Base-by-base conservation (phyloP, 1,140 invertebrate species). In the Drosophila tropicalis region DNA sequence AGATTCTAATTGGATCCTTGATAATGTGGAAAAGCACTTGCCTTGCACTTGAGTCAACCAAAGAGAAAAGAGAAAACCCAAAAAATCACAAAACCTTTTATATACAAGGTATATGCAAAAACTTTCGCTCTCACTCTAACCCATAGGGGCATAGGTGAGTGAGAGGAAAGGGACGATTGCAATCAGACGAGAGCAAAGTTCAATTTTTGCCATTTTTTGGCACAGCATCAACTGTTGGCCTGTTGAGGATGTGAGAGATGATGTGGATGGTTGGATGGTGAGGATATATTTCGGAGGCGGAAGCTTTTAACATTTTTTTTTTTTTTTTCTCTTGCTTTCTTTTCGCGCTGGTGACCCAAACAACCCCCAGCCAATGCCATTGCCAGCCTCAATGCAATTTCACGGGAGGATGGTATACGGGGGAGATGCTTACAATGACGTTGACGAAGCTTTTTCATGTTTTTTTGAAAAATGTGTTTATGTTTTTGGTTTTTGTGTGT, bases 361-460 rank as follows among this genome's bases (percentile, higher is more conserved):
- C 76, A 81, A 79, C 74, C 83, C 81, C 79, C 55, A 76, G 51
- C 84, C 84, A 89, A 89, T 89, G 84, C 84, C 84, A 89, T 89
- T 89, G 84, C 84, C 84, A 89, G 77, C 84, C 84, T 82, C 84
- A 89, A 84, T 89, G 84, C 84, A 75, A 70, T 89, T 89, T 81
- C 54, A 54, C 73, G 36, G 63, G 66, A 60, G 62, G 12, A 29
- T 29, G 29, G 29, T 29, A 29, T 41, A 22, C 17, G 41, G 39
- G 39, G 62, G 56, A 22, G 10, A 55, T 40, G 44, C 15, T 19
- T 7, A 47, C 9, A 9, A 10, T 51, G 51, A 44, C 3, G 41
- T 34, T 47, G 25, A 44, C 39, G n/a, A 13, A 64, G 13, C 40
- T 17, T 51, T 51, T 51, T 51, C 9, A 29, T 29, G 29, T 29